Base-by-base conservation (phyloP, 2,888 invertebrate genomes). In the Cheilosia vulpina region DNA sequence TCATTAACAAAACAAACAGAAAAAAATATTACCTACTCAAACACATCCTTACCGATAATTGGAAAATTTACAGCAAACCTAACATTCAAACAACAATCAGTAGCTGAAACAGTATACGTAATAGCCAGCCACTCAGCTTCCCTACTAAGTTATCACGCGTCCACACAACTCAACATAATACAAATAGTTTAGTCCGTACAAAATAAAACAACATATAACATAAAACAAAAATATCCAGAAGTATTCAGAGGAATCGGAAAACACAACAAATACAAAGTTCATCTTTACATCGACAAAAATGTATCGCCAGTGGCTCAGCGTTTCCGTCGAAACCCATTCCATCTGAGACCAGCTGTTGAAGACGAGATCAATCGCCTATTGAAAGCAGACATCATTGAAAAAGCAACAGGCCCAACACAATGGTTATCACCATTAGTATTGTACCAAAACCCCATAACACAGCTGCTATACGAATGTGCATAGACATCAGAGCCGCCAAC, bases 341-440 rank as follows among this genome's bases (percentile, higher is more conserved):
- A 71, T 47, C 34, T 60, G 7, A 34, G 50, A 50, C 47, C 45
- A 38, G 21, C 57, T 17, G 58, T 71, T 50, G 38, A 71, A 71
- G 71, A 60, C 41, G 71, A 71, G 31, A 57, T 71, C 15, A 71
- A 58, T 24, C 71, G 58, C n/a, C n/a, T n/a, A n/a, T n/a, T n/a
- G n/a, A 5, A 27, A n/a, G n/a, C n/a, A 27, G 58, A 58, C 45
- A 71, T 58, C 53, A 53, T 53, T 13, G 71, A 71, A 24, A 58
- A 60, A 24, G 57, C 58, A 47, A 58, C 47, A n/a, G 71, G 47
- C 41, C 55, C 43, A 55, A 43, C 58, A 58, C 58, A 43, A 13
- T 62, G 62, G 62, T 9, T 62, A 45, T 63, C 63, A 45, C 63
- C 63, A 45, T 17, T 63, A 9, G 63, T 63, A 47, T 63, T 15